Evolutionary conservation across 2,113 vertebrate species (phyloP), one percentile per base, ranked within the genome.

Genomic region (Cairina moschata): DNA sequence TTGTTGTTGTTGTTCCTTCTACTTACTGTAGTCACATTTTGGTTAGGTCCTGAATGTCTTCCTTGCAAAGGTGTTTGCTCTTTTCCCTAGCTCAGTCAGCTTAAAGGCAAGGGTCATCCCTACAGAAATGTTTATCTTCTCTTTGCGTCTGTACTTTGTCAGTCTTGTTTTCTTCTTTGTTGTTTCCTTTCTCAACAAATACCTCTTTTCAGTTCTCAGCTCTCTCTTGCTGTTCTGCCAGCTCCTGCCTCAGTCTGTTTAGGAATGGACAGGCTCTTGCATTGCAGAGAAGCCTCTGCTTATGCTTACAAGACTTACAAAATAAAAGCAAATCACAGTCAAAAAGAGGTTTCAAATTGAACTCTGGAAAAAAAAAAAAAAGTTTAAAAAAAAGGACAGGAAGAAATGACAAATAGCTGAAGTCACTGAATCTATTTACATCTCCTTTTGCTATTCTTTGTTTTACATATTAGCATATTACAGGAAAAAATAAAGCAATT

Each of bases 141-240:
- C 40, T 69, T 74, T 44, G n/a, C 4, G 10, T 86, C 65, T 81
- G 23, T 54, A 40, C 4, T 88, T 86, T 55, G 66, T 81, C 55
- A 83, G 11, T 20, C 17, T 11, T 34, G 5, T n/a, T 86, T 86
- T 44, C 13, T 38, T 36, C 9, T 87, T 75, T 48, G 9, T 38
- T 88, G 11, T 38, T 90, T 86, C 34, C 25, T 90, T 63, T 58
- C 16, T 28, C 42, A 55, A 55, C 13, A 93, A 82, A 79, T 62
- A 7, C 8, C 29, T 88, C 48, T 79, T 91, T 75, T 74, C 38
- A 50, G 13, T 0, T 5, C 17, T 86, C 54, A 60, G 4, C 3
- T 58, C 11, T 14, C 8, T 52, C 52, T 55, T 77, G 71, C 52
- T 1, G 2, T 77, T 75, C 52, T 1, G 2, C 15, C 40, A 42